Evolutionary conservation across 2,797 vertebrate species (phyloP), one percentile per base, ranked within the genome.

Genomic region (Intellagama lesueurii): DNA sequence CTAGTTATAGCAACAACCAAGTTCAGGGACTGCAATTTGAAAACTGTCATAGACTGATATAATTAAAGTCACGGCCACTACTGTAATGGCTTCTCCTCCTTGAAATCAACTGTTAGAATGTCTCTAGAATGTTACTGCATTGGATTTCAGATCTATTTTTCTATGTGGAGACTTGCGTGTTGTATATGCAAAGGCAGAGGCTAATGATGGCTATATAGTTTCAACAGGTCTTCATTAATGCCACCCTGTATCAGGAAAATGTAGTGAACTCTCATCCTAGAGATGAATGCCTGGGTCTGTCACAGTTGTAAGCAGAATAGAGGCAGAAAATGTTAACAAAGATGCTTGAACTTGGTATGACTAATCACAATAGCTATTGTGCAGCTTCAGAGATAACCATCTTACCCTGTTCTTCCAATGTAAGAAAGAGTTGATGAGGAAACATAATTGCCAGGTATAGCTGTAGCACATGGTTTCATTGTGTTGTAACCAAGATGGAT

Each of bases 191-290:
- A 60, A 78, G 32, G 69, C 40, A 79, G 64, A 69, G 1, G 84
- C 52, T 81, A 85, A 85, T 24, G 72, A 70, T 79, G 88, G 64
- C 90, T 87, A 72, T 70, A 56, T 94, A 91, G 60, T 94, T 95
- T 93, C 92, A 90, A 87, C 32, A 32, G 78, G 87, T 92, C 90
- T 91, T 91, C 87, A 85, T 90, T 92, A 92, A 80, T 91, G 91
- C 87, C 77, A 89, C 79, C 60, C 0, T 60, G 88, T 56, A 89
- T 88, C 4, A 49, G 66, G 81, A 89, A 76, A 87, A 88, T 0
- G 87, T 94, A 92, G 86, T 5, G 19, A 19, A 64, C 17, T 16
- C 60, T 64, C 0, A 19, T 12, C 60, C 5, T 17, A 64, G 60
- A 81, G 84, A 47, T 92, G 78, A 44, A 47, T 40, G 3, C 35